Evolutionary conservation across 2,113 vertebrate genomes (phyloP).

Genomic region (Hyperopisus bebe): DNA sequence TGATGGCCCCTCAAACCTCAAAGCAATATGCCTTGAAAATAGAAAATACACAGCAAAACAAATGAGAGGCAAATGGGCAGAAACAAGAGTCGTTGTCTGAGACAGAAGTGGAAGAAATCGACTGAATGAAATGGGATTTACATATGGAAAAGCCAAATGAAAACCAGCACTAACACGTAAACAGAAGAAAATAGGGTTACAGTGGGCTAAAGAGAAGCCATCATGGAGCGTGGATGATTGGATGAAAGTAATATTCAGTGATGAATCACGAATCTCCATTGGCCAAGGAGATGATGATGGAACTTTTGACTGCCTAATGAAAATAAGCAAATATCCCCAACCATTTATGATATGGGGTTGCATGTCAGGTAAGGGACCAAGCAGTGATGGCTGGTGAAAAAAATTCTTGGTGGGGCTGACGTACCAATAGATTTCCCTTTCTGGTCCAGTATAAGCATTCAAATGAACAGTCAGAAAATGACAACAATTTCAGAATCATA

Average conservation of each 20-base stretch:
- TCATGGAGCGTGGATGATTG: background rate
- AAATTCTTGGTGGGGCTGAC: too few species aligned
- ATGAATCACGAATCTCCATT: background rate
- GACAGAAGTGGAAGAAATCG: background rate
- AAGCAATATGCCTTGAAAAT: background rate
- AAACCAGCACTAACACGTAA: background rate
- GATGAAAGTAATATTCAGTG: background rate
- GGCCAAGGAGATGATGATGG: background rate
- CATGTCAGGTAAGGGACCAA: too few species aligned
- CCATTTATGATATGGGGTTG: too few species aligned
- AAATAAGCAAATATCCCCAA: too few species aligned
- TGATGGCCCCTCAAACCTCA: background rate
- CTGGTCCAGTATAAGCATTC: too few species aligned
- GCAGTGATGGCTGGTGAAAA: too few species aligned
- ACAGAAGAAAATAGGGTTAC: background rate
- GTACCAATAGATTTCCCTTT: too few species aligned
- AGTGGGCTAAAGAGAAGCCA: background rate
- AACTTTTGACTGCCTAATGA: background rate
- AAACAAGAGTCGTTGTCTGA: background rate
- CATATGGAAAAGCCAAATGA: background rate
- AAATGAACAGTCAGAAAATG: too few species aligned
- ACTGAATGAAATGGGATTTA: background rate
- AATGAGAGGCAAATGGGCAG: background rate
- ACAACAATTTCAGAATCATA: too few species aligned
- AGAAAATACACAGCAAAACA: background rate